A percentile compares a stretch with the other conserved stretches of the same genome.
Conservation (phyloP, 2,797 vertebrate species). For the Oophaga sylvatica region DNA sequence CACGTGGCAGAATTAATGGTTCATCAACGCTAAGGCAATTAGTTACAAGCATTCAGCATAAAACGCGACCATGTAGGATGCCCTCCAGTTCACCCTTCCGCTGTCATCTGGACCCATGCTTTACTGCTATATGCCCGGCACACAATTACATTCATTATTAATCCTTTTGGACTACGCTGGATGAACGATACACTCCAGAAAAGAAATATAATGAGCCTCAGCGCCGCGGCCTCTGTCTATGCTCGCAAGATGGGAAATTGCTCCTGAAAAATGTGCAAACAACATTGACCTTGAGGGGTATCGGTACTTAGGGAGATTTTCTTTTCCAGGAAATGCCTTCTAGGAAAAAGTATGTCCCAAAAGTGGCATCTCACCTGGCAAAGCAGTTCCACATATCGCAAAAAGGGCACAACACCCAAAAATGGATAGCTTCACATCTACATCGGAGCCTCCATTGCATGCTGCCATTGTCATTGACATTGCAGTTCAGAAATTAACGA, state of each 20-base stretch:
- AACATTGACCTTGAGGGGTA: too few relatives aligned
- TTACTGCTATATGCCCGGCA: background rate
- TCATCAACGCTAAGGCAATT: conserved; percentile 37
- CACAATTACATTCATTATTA: conserved; percentile 58
- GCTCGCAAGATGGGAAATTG: background rate
- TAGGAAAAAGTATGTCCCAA: too few relatives aligned
- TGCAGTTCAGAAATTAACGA: too few relatives aligned
- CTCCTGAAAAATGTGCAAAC: background rate
- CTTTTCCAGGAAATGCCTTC: too few relatives aligned
- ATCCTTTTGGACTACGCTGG: background rate
- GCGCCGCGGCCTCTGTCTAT: background rate
- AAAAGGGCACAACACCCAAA: too few relatives aligned
- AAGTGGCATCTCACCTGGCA: too few relatives aligned
- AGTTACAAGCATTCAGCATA: conserved; percentile 41
- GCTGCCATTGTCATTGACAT: too few relatives aligned
- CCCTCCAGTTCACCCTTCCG: conserved; percentile 46
- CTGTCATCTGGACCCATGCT: conserved; percentile 40
- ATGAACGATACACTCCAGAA: background rate
- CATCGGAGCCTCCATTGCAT: too few relatives aligned
- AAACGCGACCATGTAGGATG: conserved; percentile 21
- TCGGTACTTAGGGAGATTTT: too few relatives aligned
- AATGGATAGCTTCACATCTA: too few relatives aligned
- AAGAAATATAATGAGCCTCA: background rate
- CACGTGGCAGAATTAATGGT: conserved; percentile 47
- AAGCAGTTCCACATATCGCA: too few relatives aligned